Percentiles rank a stretch among this genome's conserved stretches.
Conservation (phyloP, 2,113 vertebrate species). For the Hippocampus abdominalis region DNA sequence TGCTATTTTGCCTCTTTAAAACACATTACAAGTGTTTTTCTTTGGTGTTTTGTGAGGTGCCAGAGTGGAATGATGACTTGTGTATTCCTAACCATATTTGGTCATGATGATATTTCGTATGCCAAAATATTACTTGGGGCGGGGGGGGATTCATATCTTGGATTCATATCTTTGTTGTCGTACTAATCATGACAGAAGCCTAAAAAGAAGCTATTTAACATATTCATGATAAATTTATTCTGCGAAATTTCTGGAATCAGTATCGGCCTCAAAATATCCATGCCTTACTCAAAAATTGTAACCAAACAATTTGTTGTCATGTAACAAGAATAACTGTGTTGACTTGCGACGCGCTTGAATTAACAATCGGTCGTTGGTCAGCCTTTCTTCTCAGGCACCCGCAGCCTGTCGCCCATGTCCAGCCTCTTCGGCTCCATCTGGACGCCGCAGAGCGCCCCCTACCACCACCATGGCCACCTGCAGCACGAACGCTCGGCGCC, state of each 20-base stretch:
- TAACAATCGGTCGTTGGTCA: constrained; percentile 40
- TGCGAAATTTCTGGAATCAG: too few species aligned
- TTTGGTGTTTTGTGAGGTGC: too few species aligned
- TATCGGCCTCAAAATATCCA: too few species aligned
- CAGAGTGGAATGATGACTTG: too few species aligned
- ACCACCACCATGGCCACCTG: constrained; percentile 80
- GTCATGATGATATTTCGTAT: not conserved
- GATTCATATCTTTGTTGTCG: too few species aligned
- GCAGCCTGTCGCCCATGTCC: constrained; percentile 98
- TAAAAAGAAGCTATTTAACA: too few species aligned
- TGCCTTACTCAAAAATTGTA: not conserved
- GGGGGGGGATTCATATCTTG: too few species aligned
- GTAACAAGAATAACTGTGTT: too few species aligned
- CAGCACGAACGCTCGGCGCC: constrained; percentile 71
- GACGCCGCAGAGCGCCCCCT: constrained; percentile 90
- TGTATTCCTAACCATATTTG: not conserved
- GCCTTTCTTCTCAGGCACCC: constrained; percentile 93
- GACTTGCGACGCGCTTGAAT: not conserved
- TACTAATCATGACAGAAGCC: too few species aligned
- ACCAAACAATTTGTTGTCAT: not conserved
- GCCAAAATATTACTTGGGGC: too few species aligned
- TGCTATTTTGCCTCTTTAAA: too few species aligned
- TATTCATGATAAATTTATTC: too few species aligned
- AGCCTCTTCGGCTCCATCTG: constrained; percentile 98
- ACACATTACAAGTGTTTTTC: not conserved